phyloP scores from a whole-genome alignment of 2,888 invertebrate genomes.

The Tachina lurida region DNA sequence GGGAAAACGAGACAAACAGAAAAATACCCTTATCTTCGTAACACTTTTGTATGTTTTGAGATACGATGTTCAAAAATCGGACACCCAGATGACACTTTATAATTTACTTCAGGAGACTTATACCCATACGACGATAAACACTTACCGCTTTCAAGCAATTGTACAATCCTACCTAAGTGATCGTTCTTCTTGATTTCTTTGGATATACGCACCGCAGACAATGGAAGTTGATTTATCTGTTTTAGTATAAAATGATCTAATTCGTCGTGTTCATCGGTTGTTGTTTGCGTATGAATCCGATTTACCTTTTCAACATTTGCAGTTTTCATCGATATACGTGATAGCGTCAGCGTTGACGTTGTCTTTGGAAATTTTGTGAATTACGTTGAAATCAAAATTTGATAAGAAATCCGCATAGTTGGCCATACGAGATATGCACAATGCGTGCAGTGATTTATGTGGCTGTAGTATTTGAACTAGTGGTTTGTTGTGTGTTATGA shows the following conservation, averaged over 20 bases:
- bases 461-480: conserved; percentile 61
- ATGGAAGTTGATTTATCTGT: not conserved
- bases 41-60: too few species aligned
- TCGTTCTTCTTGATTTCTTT: not conserved
- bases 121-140: not conserved
- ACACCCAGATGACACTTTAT: not conserved
- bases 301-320: not conserved
- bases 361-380: conserved; percentile 43
- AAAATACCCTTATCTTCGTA: too few species aligned
- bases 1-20: too few species aligned
- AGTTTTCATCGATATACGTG: not conserved
- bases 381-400: conserved; percentile 49
- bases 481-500: conserved; percentile 67
- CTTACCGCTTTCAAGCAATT: not conserved
- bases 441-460: conserved; percentile 52
- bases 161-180: not conserved
- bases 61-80: not conserved
- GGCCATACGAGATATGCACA: conserved; percentile 62
- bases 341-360: conserved; percentile 56
- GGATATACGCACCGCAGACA: too few species aligned
- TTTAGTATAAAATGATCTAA: not conserved
- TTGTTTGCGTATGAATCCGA: too few species aligned
- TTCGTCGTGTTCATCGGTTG: not conserved
- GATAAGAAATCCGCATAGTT: conserved; percentile 62
- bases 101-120: not conserved